Base-by-base conservation (phyloP, 1,140 invertebrate genomes). In the Triops cancriformis region DNA sequence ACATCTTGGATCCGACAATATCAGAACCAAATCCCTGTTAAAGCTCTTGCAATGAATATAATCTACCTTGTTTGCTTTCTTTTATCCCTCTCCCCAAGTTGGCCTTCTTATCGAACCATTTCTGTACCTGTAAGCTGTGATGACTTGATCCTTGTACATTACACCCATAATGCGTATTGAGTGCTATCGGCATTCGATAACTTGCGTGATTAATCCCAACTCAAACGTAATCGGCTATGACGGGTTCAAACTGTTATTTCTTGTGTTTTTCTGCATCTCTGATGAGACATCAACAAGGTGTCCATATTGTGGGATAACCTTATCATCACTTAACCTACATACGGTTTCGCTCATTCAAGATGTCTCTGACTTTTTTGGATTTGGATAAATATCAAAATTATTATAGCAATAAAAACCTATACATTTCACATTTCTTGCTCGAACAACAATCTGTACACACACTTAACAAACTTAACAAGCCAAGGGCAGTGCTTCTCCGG, bases 41-140 rank as follows among this genome's bases (percentile, higher is more conserved):
- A 64, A 64, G 31, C 51, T 7, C 51, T 64, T 64, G 18, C 51
- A 23, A 64, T 64, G 51, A 23, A 23, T 2, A 64, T 64, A 64
- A 64, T 64, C 51, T 64, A 23, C 51, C 51, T 64, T 64, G 14
- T 23, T 64, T 23, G 9, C 18, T 64, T 18, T 23, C 3, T 64
- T 64, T 64, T 18, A n/a, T 64, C 18, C n/a, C 51, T 64, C 31
- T 37, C 31, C 31, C 31, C 31, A 37, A 37, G 31, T 37, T 37
- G 31, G 31, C 31, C 31, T 37, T 37, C n/a, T 64, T 64, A 64
- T 64, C 51, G 51, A 64, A 64, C 51, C 23, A 64, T 23, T 64
- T 64, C 14, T 64, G 18, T 64, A n/a, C 51, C 51, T 37, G 51
- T 64, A 64, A 64, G 51, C n/a, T 64, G 51, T 64, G 51, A 64